phyloP scores from a whole-genome alignment of 2,888 invertebrate genomes.

The Drosophila niveifrons region DNA sequence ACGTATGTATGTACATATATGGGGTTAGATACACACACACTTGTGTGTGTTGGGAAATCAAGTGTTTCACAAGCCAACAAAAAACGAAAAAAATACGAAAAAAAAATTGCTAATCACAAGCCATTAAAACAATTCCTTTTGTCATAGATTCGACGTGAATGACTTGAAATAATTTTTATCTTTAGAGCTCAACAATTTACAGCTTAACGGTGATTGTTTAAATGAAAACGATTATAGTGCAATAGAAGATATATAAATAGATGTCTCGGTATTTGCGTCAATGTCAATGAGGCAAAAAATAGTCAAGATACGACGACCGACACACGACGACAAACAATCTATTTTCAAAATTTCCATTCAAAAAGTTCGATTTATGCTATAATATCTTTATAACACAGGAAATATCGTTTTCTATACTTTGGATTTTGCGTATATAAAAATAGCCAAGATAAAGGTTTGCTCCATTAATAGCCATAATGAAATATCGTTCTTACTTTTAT shows the following conservation, averaged over 20 bases:
- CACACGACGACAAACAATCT: constrained; percentile 6
- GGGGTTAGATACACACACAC: constrained; percentile 5
- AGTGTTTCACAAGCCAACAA: constrained; percentile 1
- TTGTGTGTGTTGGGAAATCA: constrained; percentile 18
- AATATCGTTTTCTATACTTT: constrained; percentile 11
- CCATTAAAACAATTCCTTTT: constrained; percentile 51
- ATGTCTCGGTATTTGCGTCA: constrained; percentile 41
- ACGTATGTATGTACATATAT: not conserved
- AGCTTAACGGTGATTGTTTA: constrained; percentile 72
- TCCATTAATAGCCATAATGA: not conserved
- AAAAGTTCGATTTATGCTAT: constrained; percentile 15
- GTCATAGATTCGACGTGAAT: constrained; percentile 51
- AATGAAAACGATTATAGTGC: constrained; percentile 70
- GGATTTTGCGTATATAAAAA: not conserved
- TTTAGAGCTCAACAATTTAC: constrained; percentile 61
- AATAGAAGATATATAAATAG: constrained; percentile 53
- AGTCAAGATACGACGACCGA: not conserved
- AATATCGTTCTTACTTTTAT: not conserved
- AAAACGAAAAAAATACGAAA: constrained; percentile 4
- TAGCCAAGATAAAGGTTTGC: not conserved
- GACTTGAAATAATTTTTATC: constrained; percentile 72
- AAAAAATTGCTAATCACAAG: constrained; percentile 52
- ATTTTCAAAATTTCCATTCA: constrained; percentile 32
- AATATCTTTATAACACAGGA: constrained; percentile 2
- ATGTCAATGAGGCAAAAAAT: constrained; percentile 38